Conservation (phyloP, 1,140 invertebrate species). For the Leptinotarsa texana region DNA sequence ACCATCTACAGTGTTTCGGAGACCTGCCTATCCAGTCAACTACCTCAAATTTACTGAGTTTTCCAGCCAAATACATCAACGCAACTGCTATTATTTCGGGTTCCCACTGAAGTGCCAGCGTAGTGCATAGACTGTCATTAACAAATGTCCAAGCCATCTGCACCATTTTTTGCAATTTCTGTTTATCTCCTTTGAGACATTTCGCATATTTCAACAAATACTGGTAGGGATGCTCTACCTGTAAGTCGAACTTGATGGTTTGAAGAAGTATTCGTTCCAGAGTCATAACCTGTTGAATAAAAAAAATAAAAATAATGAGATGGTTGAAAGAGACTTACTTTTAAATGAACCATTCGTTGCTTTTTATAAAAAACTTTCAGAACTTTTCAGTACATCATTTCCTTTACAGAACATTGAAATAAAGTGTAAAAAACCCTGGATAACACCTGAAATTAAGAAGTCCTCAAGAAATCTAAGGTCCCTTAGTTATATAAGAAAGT, state of each 20-base stretch:
- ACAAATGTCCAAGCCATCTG: conserved; percentile 99
- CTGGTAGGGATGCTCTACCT: conserved; percentile 96
- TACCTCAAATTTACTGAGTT: conserved; percentile 94
- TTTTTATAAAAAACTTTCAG: too few relatives aligned
- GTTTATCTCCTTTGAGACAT: conserved; percentile 91
- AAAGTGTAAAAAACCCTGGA: too few relatives aligned
- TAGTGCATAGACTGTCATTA: conserved; percentile 97
- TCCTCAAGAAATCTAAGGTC: too few relatives aligned
- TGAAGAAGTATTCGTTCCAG: conserved; percentile 95
- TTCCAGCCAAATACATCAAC: conserved; percentile 94
- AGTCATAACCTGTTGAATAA: conserved; percentile 74
- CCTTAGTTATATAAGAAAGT: too few relatives aligned
- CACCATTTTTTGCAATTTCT: conserved; percentile 93
- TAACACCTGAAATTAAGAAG: too few relatives aligned
- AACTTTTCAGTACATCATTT: too few relatives aligned
- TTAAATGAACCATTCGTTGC: too few relatives aligned
- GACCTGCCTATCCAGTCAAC: conserved; percentile 87
- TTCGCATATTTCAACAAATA: conserved; percentile 97
- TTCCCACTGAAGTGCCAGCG: conserved; percentile 97
- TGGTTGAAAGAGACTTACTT: too few relatives aligned
- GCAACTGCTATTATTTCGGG: conserved; percentile 99
- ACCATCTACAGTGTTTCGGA: conserved; percentile 88
- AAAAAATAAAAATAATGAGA: background rate
- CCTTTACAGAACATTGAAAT: too few relatives aligned
- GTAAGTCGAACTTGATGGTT: conserved; percentile 98